These are phyloP conservation scores for Pteruthius melanotis DNA, from an alignment of 2,113 vertebrate genomes.

Conservation along the genomic window DNA sequence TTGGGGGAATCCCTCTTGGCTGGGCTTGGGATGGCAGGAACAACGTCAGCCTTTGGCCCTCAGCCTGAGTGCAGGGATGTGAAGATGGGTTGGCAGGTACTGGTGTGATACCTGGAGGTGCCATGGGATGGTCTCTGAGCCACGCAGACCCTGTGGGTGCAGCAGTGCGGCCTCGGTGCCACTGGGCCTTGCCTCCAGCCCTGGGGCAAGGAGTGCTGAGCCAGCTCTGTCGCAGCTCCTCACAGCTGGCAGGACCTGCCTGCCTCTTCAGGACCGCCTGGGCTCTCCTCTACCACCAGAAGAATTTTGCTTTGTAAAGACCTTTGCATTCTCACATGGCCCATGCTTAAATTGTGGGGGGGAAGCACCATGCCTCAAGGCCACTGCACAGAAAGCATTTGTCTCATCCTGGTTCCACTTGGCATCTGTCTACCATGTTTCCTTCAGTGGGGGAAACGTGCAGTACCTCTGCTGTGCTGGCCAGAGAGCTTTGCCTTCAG, in stretches of 20 bases:
- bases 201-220: not conserved
- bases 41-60: not conserved
- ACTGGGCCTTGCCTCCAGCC: not conserved
- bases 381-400: fast-evolving
- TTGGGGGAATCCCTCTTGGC: not conserved
- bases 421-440: fast-evolving
- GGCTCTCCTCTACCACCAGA: not conserved
- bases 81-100: fast-evolving
- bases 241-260: not conserved
- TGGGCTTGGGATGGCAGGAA: not conserved
- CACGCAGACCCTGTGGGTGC: not conserved
- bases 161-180: fast-evolving
- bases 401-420: not conserved
- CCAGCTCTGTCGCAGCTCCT: not conserved
- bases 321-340: not conserved
- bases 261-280: fast-evolving
- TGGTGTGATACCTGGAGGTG: not conserved
- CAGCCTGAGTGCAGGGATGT: not conserved
- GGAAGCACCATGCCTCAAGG: not conserved
- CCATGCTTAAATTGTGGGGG: not conserved
- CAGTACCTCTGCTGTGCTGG: not conserved
- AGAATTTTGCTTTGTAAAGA: not conserved
- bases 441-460: not conserved
- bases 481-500: not conserved
- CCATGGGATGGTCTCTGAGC: not conserved